phyloP scores from a whole-genome alignment of 2,113 vertebrate genomes.

The Mormoops blainvillei region DNA sequence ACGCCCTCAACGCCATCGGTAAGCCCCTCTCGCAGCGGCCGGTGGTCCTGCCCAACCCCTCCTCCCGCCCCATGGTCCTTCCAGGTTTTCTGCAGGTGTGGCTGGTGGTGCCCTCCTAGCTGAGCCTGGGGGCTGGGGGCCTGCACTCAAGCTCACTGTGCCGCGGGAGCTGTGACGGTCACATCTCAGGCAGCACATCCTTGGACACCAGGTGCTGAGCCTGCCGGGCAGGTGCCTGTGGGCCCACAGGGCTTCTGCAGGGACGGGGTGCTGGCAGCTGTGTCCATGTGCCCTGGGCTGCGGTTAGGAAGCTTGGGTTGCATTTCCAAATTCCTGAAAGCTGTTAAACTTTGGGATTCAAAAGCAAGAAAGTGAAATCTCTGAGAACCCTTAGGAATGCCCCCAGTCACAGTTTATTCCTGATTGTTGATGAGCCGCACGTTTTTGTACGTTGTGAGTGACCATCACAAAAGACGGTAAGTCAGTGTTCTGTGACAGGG shows the following conservation, averaged over 20 bases:
- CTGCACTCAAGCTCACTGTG: background rate
- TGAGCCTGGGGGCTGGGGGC: background rate
- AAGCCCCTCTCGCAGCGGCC: background rate
- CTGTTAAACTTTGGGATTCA: background rate
- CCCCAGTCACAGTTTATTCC: too few relatives aligned
- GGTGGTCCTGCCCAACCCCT: background rate
- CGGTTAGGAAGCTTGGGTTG: background rate
- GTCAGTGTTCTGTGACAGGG: background rate
- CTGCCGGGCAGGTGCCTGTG: too few relatives aligned
- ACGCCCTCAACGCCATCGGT: slow-evolving; percentile 91
- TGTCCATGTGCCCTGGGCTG: rapidly evolving
- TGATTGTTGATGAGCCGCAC: background rate
- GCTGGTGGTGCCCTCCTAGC: rapidly evolving
- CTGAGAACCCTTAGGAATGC: background rate
- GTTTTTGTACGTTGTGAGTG: too few relatives aligned
- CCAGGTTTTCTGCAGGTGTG: background rate
- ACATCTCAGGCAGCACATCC: too few relatives aligned
- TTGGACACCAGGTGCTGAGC: too few relatives aligned
- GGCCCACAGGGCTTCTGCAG: too few relatives aligned
- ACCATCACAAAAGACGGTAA: background rate
- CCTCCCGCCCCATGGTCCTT: background rate
- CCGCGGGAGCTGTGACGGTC: too few relatives aligned
- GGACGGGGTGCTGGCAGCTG: too few relatives aligned
- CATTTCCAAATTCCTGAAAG: background rate
- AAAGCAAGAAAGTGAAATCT: background rate